Conservation (phyloP, 2,113 vertebrate species). For the Coptodon bakossiorum region DNA sequence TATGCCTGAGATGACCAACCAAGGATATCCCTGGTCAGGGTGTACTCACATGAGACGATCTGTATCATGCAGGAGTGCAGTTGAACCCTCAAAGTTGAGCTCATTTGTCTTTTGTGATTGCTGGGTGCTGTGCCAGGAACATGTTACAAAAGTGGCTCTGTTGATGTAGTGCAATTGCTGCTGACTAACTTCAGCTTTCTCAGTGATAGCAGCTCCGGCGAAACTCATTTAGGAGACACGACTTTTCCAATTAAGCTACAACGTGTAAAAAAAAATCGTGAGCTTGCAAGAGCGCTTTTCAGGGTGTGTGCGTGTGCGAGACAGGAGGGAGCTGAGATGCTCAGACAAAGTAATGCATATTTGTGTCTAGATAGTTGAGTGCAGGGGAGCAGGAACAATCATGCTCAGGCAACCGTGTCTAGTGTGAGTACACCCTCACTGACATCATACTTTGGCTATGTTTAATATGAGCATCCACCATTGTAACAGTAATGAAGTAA, state of each 20-base stretch:
- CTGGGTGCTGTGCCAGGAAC: background rate
- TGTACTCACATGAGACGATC: background rate
- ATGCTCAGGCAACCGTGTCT: background rate
- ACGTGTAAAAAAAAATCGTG: background rate
- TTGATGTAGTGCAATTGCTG: background rate
- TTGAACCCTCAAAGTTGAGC: background rate
- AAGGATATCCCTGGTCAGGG: background rate
- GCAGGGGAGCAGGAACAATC: background rate
- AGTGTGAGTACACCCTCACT: background rate
- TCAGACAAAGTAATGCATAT: background rate
- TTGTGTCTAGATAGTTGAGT: background rate
- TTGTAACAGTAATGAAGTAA: background rate
- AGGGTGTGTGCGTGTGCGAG: background rate
- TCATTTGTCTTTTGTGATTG: background rate
- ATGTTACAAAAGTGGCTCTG: background rate
- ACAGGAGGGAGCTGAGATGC: background rate
- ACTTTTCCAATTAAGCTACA: background rate
- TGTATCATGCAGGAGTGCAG: background rate
- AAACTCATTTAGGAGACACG: background rate
- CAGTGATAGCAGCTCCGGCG: rapidly evolving
- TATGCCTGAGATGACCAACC: background rate
- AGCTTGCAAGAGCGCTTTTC: background rate
- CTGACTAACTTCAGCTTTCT: background rate
- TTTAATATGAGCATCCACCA: background rate
- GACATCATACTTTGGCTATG: background rate